Evolutionary conservation across 2,888 invertebrate species (phyloP), one percentile per base, ranked within the genome.

Genomic region (Blera fallax): DNA sequence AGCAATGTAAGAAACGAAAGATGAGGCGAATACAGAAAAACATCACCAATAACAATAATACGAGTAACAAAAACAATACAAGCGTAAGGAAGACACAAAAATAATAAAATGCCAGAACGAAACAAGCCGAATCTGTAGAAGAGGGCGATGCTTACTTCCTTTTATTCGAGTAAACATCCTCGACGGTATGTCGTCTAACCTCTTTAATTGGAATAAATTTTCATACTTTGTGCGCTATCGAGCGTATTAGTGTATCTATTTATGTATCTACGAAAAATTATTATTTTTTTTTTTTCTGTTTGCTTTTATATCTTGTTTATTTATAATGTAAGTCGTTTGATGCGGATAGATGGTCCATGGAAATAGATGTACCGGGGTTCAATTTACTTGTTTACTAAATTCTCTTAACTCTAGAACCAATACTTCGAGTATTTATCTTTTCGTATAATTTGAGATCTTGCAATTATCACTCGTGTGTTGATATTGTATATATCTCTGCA

Each of bases 141-240:
- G 69, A 45, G 40, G 74, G 2, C 10, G 60, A 50, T 52, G 27
- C 48, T 80, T 48, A 48, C 40, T 76, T 81, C 69, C 64, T 54
- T 69, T 76, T 76, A 69, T 81, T 34, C 34, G 76, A 70, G 80
- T 65, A 80, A 77, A 85, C 67, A 76, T 85, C 85, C 65, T 73
- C 76, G 81, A 72, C 67, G 70, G 85, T 72, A 76, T 85, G 85
- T 81, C 81, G 67, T 85, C 81, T 54, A 67, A 77, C 45, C 62
- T 81, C 76, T 85, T 85, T 85, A 85, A 85, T 85, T 85, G 85
- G 85, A 85, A 85, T 81, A 81, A 54, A 81, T 85, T 72, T 72
- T 81, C 81, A 77, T 85, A 77, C 77, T 77, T 67, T 81, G 60
- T 70, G 52, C 54, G 54, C 58, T 29, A 11, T 48, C 29, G 48